phyloP scores from a whole-genome alignment of 92 coral and sea anemone species.

The Isaurus tuberculatus region DNA sequence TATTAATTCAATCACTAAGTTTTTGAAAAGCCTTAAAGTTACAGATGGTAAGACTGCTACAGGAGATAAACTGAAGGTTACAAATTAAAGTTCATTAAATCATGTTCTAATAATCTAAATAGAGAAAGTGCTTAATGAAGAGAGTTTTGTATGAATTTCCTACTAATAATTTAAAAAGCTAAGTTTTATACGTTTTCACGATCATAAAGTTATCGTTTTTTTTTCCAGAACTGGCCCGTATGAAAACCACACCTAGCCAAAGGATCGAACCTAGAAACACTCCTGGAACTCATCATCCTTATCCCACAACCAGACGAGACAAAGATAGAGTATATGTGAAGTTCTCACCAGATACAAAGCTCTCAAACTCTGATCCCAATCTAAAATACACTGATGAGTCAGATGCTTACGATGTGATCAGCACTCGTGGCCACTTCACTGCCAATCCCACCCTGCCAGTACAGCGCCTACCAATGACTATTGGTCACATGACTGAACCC shows the following conservation, averaged over 20 bases:
- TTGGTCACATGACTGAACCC: slow-evolving; percentile 24
- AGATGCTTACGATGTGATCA: slow-evolving; percentile 67
- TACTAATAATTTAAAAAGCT: too few species aligned
- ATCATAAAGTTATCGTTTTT: neutral
- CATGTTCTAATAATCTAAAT: too few species aligned
- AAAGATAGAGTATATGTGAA: slow-evolving; percentile 74
- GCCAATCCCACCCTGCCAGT: slow-evolving; percentile 63
- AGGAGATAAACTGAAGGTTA: too few species aligned
- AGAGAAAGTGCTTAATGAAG: too few species aligned
- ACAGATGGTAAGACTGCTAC: too few species aligned
- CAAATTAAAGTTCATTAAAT: too few species aligned
- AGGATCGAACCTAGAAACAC: slow-evolving; percentile 50
- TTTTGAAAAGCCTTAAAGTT: too few species aligned
- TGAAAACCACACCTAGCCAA: slow-evolving; percentile 71
- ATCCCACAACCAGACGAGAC: slow-evolving; percentile 67
- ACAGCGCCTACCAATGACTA: neutral
- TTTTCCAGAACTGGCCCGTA: slow-evolving; percentile 65
- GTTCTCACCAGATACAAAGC: slow-evolving; percentile 65
- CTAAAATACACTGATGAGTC: slow-evolving; percentile 82
- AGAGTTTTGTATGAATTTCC: too few species aligned
- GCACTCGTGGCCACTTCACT: slow-evolving; percentile 84
- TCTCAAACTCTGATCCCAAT: slow-evolving; percentile 59
- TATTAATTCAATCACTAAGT: too few species aligned
- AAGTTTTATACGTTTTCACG: too few species aligned
- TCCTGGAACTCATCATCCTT: slow-evolving; percentile 31